Evolutionary conservation across 2,113 vertebrate genomes (phyloP).

Genomic region (Nymphicus hollandicus): DNA sequence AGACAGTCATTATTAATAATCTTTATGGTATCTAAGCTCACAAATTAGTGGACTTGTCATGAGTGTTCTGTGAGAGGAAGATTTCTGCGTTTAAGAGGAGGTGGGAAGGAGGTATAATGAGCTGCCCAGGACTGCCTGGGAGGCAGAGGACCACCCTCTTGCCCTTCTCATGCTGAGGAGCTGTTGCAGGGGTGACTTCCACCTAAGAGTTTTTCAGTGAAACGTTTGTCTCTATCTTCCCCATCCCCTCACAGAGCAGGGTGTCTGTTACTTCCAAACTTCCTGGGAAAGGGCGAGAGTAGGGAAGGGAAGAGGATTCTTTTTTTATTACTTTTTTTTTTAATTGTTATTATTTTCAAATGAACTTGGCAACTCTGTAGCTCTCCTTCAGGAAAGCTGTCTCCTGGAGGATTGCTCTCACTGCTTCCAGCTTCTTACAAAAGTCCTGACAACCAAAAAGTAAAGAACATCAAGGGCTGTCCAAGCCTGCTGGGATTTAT

Average conservation of each 20-base stretch:
- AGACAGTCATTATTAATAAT: background rate
- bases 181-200: background rate
- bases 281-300: background rate
- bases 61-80: background rate
- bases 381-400: background rate
- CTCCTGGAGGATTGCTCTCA: background rate
- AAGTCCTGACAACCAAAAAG: background rate
- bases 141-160: background rate
- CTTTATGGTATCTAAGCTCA: background rate
- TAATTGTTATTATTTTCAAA: background rate
- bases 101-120: background rate
- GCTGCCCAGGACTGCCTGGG: background rate
- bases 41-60: background rate
- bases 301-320: background rate
- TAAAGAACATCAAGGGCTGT: background rate
- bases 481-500: slow-evolving; percentile 10
- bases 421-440: background rate
- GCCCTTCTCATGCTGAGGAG: background rate
- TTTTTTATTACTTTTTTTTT: background rate
- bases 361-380: background rate
- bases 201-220: background rate
- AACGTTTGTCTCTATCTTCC: background rate
- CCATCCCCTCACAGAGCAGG: background rate
- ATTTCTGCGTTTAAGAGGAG: background rate
- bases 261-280: background rate